These are phyloP conservation scores for Tragelaphus imberbis DNA, from an alignment of 2,113 vertebrate species.

Conservation along the genomic window DNA sequence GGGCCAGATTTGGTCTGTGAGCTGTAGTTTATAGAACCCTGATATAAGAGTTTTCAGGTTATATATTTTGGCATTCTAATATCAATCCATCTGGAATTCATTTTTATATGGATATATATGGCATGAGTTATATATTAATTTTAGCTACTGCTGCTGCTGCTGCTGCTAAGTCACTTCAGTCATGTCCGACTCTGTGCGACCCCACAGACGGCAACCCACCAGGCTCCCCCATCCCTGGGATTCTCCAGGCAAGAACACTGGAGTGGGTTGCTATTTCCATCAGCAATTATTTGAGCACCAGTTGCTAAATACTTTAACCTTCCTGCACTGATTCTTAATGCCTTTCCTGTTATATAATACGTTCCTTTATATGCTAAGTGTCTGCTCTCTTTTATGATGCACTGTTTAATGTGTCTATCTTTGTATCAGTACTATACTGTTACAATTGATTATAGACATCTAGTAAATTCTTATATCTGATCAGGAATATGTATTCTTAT, in stretches of 20 bases:
- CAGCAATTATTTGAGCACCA: neutral
- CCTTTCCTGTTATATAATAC: neutral
- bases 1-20: neutral
- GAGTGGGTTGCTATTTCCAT: neutral
- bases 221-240: too few relatives aligned
- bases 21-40: neutral
- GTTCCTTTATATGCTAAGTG: neutral
- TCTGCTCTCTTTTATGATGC: neutral
- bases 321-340: neutral
- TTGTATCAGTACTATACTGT: neutral
- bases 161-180: too few relatives aligned
- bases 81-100: neutral
- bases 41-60: neutral
- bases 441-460: neutral
- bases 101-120: neutral
- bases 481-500: neutral
- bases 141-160: neutral
- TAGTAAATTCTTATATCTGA: neutral
- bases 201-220: too few relatives aligned
- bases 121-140: neutral
- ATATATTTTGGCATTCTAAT: neutral
- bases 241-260: too few relatives aligned
- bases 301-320: neutral
- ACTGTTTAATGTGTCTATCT: neutral
- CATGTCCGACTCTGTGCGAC: too few relatives aligned